Evolutionary conservation across 2,888 invertebrate species (phyloP), one percentile per base, ranked within the genome.

Genomic region (Pseudococcus longispinus): DNA sequence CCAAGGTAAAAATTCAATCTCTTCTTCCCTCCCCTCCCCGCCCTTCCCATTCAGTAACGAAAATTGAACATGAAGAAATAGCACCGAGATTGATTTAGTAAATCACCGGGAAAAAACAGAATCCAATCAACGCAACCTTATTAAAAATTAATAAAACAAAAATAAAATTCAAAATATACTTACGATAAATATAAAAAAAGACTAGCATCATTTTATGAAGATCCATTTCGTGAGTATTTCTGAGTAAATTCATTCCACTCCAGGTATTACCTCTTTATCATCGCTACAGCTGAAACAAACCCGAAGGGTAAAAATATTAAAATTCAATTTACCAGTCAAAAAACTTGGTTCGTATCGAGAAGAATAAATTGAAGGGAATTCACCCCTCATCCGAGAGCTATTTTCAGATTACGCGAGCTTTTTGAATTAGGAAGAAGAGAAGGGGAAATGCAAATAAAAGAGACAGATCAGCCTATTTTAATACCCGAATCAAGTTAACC

Each of bases 221-320:
- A 84, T 84, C 84, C 84, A 84, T 84, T 32, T 60, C 26, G 77
- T 37, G 55, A 55, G 37, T 84, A 37, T 84, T 32, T 51, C 29
- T 84, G 46, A 20, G 44, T 20, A 51, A 51, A 60, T 6, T 23
- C 29, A 37, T 84, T 60, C 18, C 32, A 55, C 84, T 20, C 29
- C 51, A 29, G 18, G 23, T 37, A 60, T 55, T 84, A 55, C 55
- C 84, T 84, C 55, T 84, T 55, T 84, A 84, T 37, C 84, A 84
- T 84, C 84, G 55, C 84, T 84, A 60, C 23, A 84, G 29, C 84
- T 84, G 84, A 84, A 84, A 84, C 18, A 55, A 37, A 84, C 60
- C 0, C 15, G 8, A 46, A 51, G 3, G 20, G 23, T 5, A 65
- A 70, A 70, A 70, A 29, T 11, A 82, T 44, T 82, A 44, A 82